Evolutionary conservation across 2,113 vertebrate genomes (phyloP), one percentile per base, ranked within the genome.

Genomic region (Myiopsitta monachus): DNA sequence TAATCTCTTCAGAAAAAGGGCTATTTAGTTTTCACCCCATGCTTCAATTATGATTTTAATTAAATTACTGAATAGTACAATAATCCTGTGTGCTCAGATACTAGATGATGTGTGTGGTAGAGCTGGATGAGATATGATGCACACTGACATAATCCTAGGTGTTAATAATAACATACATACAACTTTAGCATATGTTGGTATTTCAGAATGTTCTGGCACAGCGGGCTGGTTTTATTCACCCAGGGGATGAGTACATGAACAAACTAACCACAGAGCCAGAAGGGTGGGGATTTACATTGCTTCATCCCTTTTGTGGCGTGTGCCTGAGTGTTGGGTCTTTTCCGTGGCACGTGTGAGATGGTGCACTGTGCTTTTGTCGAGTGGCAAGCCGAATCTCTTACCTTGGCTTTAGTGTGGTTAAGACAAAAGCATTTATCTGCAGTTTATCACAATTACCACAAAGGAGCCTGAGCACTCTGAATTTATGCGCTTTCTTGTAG

Each of bases 281-380:
- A 94, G 84, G 87, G 64, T 89, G 90, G 84, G 64, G 89, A 52
- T 78, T 87, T 74, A 19, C 62, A 91, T 95, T 84, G 87, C 89
- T 73, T 96, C 69, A 75, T 61, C 49, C 92, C 72, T 86, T 80
- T 41, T 84, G 66, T 72, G 89, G 69, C 33, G 36, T 75, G 46
- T 59, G 76, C 80, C 61, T 54, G 73, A 62, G 41, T 10, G 21
- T 17, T 84, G 69, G 36, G 59, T 64, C 55, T 77, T 28, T 11
- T 83, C 69, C 3, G 0, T 41, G 63, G 83, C 18, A 4, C 3
- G 3, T 11, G 51, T 68, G 69, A 57, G 64, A 61, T 18, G 63
- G 23, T 10, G 51, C 8, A 12, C 62, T 47, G 14, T 52, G 77
- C 73, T 94, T 61, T 39, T 68, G 47, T 68, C 1, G 0, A 76